Percentiles rank a stretch among this genome's conserved stretches.
Evolutionary conservation across 2,888 invertebrate species (phyloP).

Genomic region (Sphecodes monilicornis): DNA sequence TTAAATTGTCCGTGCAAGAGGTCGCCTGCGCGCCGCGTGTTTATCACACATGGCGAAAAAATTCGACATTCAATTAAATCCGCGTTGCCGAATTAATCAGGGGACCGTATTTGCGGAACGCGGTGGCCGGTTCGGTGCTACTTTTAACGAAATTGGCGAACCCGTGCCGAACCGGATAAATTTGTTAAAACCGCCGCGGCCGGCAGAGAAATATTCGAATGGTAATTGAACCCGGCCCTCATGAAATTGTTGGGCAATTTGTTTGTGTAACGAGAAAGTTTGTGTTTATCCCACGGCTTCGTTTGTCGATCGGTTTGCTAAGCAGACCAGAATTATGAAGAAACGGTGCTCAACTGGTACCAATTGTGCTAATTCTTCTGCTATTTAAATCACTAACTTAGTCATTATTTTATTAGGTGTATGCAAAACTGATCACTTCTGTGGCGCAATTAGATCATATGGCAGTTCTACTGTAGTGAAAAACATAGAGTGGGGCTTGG

Average conservation of each 20-base stretch:
- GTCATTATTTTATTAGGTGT: background rate
- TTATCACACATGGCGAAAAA: slow-evolving; percentile 39
- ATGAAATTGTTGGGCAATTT: slow-evolving; percentile 43
- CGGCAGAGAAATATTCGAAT: slow-evolving; percentile 41
- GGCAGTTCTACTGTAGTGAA: too few species aligned
- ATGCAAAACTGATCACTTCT: too few species aligned
- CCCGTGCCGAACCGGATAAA: slow-evolving; percentile 22
- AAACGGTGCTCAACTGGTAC: background rate
- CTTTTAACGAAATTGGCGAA: slow-evolving; percentile 54
- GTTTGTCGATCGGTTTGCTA: slow-evolving; percentile 1
- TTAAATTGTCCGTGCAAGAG: slow-evolving; percentile 44
- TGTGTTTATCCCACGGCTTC: background rate
- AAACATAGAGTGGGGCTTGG: background rate
- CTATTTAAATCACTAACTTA: background rate
- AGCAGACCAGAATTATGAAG: background rate
- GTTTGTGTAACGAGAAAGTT: slow-evolving; percentile 33
- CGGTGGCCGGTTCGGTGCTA: slow-evolving; percentile 3
- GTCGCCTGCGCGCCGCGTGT: background rate
- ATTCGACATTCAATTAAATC: slow-evolving; percentile 52
- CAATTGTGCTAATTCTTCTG: background rate
- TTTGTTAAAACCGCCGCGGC: slow-evolving; percentile 40
- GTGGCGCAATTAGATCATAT: too few species aligned
- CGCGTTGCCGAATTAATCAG: slow-evolving; percentile 46
- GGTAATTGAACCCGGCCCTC: slow-evolving; percentile 42
- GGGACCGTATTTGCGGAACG: slow-evolving; percentile 36